Conservation (phyloP, 2,888 invertebrate genomes). For the Empis livida region DNA sequence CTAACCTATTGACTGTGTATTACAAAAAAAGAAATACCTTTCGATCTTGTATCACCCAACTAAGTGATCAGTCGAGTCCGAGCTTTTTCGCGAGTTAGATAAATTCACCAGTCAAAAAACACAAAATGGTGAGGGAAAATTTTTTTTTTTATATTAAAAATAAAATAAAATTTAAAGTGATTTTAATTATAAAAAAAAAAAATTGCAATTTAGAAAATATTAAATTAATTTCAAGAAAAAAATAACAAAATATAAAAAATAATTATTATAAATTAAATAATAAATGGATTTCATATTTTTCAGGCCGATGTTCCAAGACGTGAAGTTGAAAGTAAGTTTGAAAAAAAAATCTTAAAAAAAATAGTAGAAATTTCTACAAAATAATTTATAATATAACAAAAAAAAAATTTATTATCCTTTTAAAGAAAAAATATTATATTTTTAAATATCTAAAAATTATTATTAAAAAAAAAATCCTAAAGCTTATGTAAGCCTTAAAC, state of each 20-base stretch:
- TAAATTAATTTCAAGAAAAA: constrained; percentile 1
- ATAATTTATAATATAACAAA: too few relatives aligned
- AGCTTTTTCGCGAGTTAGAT: constrained; percentile 40
- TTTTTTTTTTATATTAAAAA: constrained; percentile 8
- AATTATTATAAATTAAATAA: constrained; percentile 3
- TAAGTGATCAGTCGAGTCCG: constrained; percentile 37
- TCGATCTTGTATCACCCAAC: constrained; percentile 29
- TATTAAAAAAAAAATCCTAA: constrained; percentile 3
- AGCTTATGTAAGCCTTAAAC: constrained; percentile 2
- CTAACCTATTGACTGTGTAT: neutral
- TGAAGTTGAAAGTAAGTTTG: constrained; percentile 80
- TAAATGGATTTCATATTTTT: constrained; percentile 26
- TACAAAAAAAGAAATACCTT: constrained; percentile 16
- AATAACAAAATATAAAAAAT: constrained; percentile 7
- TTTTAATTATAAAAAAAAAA: constrained; percentile 3
- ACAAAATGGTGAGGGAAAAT: constrained; percentile 49
- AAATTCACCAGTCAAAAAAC: constrained; percentile 36
- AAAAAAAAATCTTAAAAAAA: too few relatives aligned
- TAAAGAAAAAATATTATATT: neutral
- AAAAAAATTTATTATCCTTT: neutral
- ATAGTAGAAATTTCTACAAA: too few relatives aligned
- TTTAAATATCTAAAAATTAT: neutral
- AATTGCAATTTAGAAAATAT: neutral
- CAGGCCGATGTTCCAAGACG: constrained; percentile 75
- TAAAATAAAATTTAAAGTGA: constrained; percentile 4